Evolutionary conservation across 2,797 vertebrate species (phyloP).

Genomic region (Lagocephalus sceleratus): DNA sequence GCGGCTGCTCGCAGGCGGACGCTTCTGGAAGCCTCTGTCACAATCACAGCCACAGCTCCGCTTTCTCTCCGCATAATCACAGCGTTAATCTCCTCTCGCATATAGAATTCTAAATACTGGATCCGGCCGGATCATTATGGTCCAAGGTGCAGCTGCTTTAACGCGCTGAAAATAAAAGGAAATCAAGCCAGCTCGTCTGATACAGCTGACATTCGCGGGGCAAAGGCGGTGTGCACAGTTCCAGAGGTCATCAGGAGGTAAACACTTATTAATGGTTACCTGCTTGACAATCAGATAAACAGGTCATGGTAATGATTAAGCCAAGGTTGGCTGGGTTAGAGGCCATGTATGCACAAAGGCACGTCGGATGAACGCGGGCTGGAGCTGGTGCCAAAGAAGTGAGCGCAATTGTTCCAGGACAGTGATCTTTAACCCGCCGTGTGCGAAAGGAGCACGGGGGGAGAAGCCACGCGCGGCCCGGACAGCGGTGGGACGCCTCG

Average conservation of each 20-base stretch:
- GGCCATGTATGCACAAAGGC: constrained; percentile 75
- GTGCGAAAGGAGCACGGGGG: constrained; percentile 63
- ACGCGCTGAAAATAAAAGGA: constrained; percentile 33
- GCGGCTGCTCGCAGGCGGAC: constrained; percentile 48
- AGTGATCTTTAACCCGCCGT: constrained; percentile 73
- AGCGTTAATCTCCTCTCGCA: not conserved
- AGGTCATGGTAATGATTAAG: constrained; percentile 98
- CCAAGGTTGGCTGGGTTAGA: constrained; percentile 74
- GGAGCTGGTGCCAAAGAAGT: constrained; percentile 63
- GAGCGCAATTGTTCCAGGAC: constrained; percentile 75
- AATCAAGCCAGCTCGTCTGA: constrained; percentile 57
- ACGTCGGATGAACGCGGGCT: constrained; percentile 68
- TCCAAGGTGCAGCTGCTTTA: constrained; percentile 51
- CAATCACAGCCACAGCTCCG: not conserved
- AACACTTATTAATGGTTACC: constrained; percentile 99
- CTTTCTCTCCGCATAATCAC: not conserved
- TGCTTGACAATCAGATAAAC: constrained; percentile 91
- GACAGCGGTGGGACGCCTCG: constrained; percentile 18
- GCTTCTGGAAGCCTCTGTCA: too few relatives aligned
- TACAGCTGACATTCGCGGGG: constrained; percentile 84
- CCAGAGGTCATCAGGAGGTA: constrained; percentile 95
- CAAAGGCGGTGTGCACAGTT: constrained; percentile 82
- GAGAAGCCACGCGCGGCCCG: constrained; percentile 13
- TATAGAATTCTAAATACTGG: too few relatives aligned
- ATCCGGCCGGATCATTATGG: not conserved